Evolutionary conservation across 2,888 invertebrate genomes (phyloP).

Genomic region (Anthoptus insignis): DNA sequence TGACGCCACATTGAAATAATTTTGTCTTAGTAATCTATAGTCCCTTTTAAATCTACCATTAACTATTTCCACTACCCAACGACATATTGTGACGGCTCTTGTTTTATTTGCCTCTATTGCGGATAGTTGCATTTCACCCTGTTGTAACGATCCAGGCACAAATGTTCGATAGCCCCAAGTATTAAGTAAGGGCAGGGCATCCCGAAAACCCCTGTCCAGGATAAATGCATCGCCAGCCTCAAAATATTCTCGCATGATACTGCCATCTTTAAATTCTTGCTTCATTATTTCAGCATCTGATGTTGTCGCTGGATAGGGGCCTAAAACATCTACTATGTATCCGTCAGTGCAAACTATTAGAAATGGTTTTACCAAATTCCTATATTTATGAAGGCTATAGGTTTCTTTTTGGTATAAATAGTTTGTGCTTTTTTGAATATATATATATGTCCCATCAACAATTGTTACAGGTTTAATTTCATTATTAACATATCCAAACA

Average conservation of each 20-base stretch:
- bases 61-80: no score
- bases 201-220: constrained; percentile 18
- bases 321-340: constrained; percentile 43
- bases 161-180: constrained; percentile 21
- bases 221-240: constrained; percentile 4
- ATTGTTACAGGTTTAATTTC: not conserved
- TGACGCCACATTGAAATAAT: no score
- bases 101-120: no score
- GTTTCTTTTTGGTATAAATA: not conserved
- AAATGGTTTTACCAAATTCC: constrained; percentile 49
- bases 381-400: constrained; percentile 45
- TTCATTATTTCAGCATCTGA: constrained; percentile 44
- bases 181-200: constrained; percentile 21
- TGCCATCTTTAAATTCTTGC: not conserved
- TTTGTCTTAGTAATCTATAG: no score
- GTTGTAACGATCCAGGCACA: no score
- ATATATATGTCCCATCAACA: not conserved
- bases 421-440: not conserved
- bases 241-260: not conserved
- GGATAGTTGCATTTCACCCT: no score
- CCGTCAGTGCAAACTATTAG: constrained; percentile 46
- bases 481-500: not conserved
- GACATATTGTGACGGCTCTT: no score
- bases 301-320: constrained; percentile 44
- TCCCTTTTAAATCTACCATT: no score